Conservation (phyloP, 2,888 invertebrate species). For the Sturmia bella region DNA sequence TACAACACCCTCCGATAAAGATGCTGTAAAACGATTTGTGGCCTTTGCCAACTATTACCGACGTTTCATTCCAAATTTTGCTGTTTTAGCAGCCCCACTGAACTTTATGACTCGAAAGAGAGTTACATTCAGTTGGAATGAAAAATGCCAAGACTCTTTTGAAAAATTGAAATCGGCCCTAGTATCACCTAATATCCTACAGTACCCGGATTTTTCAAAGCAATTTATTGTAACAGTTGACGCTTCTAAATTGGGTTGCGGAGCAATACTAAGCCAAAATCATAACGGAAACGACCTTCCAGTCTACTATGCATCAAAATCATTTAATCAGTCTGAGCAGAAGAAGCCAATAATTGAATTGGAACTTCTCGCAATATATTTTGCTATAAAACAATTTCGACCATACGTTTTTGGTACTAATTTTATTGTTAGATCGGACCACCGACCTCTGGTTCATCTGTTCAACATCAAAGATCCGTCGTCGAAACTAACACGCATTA, state of each 20-base stretch:
- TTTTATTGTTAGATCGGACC: too few species aligned
- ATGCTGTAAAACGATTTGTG: too few species aligned
- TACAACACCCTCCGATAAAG: too few species aligned
- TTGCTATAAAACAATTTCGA: not conserved
- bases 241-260: not conserved
- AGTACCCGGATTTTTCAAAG: too few species aligned
- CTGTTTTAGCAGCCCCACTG: not conserved
- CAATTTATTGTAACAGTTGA: not conserved
- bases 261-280: not conserved
- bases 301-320: not conserved
- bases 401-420: too few species aligned
- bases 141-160: not conserved
- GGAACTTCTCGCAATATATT: not conserved
- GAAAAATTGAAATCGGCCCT: not conserved
- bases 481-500: constrained; percentile 72
- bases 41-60: too few species aligned
- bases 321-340: not conserved
- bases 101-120: not conserved
- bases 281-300: not conserved
- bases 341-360: not conserved
- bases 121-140: not conserved
- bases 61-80: not conserved
- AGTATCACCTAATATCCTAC: not conserved
- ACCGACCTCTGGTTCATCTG: too few species aligned
- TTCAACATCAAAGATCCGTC: too few species aligned